Base-by-base conservation (phyloP, 2,797 vertebrate genomes). In the Cynopterus sphinx region DNA sequence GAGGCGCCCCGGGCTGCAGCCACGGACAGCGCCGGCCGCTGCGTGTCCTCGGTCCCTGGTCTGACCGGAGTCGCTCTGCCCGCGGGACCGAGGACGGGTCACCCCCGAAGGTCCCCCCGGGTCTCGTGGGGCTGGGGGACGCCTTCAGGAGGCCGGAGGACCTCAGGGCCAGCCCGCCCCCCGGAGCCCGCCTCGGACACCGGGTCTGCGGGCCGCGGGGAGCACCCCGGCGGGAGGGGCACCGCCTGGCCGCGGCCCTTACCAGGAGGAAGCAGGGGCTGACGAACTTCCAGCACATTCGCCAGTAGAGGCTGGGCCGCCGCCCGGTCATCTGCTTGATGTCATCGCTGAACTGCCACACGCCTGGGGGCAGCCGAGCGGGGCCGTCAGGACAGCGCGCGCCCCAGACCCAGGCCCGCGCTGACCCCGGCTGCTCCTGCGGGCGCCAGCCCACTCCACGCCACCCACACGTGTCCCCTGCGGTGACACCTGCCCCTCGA, bases 241-340 rank as follows among this genome's bases (percentile, higher is more conserved):
- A n/a, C 46, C 43, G 0, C 2, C 5, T 9, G 24, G 46, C 24
- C 33, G 6, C 0, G 7, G 12, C 11, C 43, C 98, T 98, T 98
- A 99, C 99, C 99, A 99, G 97, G 36, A 99, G 99, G 95, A 99
- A 99, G 97, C 99, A 99, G 73, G 99, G 99, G 85, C 99, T 99
- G 96, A 99, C 99, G 97, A 99, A 99, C 98, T 99, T 99, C 99
- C 99, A 99, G 98, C 99, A 99, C 84, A 99, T 97, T 84, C 99
- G 98, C 99, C 99, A 99, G 98, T 99, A 99, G 57, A 98, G 96
- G 70, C 99, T 99, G 31, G 99, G 99, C 83, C 99, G 98, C 92
- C 98, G 98, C 43, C 99, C 99, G 36, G 99, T 99, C 99, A 99
- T 99, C 97, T 99, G 99, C 95, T 99, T 97, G 84, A 99, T 99